Percentiles rank a stretch among this genome's conserved stretches.
These are phyloP conservation scores for Pseudococcus viburni DNA, from an alignment of 2,888 invertebrate genomes.

Conservation along the genomic window DNA sequence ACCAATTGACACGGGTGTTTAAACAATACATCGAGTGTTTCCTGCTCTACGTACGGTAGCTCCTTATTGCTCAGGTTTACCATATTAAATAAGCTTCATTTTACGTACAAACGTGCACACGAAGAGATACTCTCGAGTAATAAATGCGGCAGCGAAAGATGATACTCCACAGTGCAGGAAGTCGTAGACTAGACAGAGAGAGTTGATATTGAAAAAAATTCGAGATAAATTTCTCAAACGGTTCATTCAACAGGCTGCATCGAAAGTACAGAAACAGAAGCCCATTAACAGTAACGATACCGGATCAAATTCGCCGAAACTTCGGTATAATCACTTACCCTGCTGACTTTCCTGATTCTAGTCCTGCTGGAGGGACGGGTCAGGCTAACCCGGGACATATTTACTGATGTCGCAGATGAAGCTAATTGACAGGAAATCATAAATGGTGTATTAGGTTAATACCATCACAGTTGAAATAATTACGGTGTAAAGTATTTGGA, in stretches of 20 bases:
- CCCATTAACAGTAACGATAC: background rate
- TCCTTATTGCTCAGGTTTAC: no score
- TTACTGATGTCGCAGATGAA: slow-evolving; percentile 29
- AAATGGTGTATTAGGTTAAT: slow-evolving; percentile 8
- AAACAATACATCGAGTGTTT: slow-evolving; percentile 16
- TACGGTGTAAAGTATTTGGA: background rate
- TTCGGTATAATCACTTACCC: slow-evolving; percentile 67
- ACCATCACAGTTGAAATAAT: slow-evolving; percentile 13
- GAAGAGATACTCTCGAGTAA: background rate
- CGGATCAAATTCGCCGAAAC: no score
- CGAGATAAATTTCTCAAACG: background rate
- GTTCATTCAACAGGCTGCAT: background rate
- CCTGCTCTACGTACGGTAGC: background rate
- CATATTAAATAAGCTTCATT: background rate
- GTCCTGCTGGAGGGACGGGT: slow-evolving; percentile 59
- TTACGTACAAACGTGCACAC: background rate
- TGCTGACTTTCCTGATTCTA: slow-evolving; percentile 68
- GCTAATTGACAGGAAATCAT: slow-evolving; percentile 48
- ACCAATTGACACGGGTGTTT: slow-evolving; percentile 2
- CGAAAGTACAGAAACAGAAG: background rate
- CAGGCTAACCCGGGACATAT: slow-evolving; percentile 55
- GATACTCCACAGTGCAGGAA: background rate
- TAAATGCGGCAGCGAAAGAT: background rate
- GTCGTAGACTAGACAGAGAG: background rate
- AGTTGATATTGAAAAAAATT: background rate